These are phyloP conservation scores for Coremacera marginata DNA, from an alignment of 2,888 invertebrate genomes.

Conservation along the genomic window DNA sequence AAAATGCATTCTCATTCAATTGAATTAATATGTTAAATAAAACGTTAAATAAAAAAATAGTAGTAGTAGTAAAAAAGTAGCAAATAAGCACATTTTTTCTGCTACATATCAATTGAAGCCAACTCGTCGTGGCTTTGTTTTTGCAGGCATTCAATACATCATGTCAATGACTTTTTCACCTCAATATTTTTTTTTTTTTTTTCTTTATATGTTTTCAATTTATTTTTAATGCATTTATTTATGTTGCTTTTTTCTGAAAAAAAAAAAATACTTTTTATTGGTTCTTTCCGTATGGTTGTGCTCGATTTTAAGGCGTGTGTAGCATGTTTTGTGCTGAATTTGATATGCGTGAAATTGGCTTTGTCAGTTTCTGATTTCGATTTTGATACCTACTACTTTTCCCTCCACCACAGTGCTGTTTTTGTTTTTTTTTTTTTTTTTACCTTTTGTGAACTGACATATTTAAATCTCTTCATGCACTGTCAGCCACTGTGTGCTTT, in stretches of 20 bases:
- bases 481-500: too few species aligned
- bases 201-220: background rate
- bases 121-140: background rate
- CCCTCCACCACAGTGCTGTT: too few species aligned
- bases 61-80: background rate
- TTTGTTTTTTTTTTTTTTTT: background rate
- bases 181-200: background rate
- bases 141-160: background rate
- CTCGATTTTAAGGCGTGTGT: background rate
- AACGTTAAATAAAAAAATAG: background rate
- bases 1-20: conserved; percentile 13
- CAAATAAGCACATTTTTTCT: background rate
- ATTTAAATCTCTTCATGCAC: background rate
- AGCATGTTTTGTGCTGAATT: background rate
- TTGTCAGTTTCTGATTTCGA: background rate
- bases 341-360: conserved; percentile 25
- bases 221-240: background rate
- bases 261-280: background rate
- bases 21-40: background rate
- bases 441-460: background rate
- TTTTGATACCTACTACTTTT: background rate
- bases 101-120: background rate
- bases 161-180: conserved; percentile 33
- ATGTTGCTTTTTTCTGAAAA: background rate
- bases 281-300: background rate